phyloP scores from a whole-genome alignment of 35 echinoderm and acorn worm genomes.

The Amphiura filiformis region DNA sequence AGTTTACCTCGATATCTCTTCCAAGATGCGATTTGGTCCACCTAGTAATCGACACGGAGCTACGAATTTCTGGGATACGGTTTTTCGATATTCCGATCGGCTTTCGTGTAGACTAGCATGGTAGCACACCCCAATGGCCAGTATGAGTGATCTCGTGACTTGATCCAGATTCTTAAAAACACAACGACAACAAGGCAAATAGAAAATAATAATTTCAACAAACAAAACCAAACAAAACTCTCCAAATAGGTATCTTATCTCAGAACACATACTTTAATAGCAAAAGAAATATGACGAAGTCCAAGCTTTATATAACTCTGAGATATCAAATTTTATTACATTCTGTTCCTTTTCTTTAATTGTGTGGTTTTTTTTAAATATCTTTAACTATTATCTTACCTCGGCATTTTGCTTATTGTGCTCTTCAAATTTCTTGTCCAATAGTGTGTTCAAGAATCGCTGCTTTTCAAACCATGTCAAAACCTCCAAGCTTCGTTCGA shows the following conservation, averaged over 20 bases:
- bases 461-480: constrained; percentile 19
- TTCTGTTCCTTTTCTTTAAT: too few relatives aligned
- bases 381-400: too few relatives aligned
- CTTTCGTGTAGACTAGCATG: constrained; percentile 24
- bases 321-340: too few relatives aligned
- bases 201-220: too few relatives aligned
- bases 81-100: background rate
- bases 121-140: constrained; percentile 23
- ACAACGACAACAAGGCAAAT: too few relatives aligned
- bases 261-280: too few relatives aligned
- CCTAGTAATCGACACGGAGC: background rate
- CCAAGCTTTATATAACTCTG: too few relatives aligned
- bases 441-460: background rate
- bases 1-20: constrained; percentile 34
- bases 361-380: too few relatives aligned
- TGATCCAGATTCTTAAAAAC: background rate
- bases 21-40: background rate
- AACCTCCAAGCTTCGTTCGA: constrained; percentile 28
- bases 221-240: too few relatives aligned
- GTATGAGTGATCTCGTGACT: background rate
- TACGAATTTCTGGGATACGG: background rate
- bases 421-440: background rate
- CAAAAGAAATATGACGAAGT: too few relatives aligned
- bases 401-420: too few relatives aligned
- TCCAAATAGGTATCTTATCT: too few relatives aligned